Evolutionary conservation across 2,113 vertebrate species (phyloP), one percentile per base, ranked within the genome.

Genomic region (Ammodytes marinus): DNA sequence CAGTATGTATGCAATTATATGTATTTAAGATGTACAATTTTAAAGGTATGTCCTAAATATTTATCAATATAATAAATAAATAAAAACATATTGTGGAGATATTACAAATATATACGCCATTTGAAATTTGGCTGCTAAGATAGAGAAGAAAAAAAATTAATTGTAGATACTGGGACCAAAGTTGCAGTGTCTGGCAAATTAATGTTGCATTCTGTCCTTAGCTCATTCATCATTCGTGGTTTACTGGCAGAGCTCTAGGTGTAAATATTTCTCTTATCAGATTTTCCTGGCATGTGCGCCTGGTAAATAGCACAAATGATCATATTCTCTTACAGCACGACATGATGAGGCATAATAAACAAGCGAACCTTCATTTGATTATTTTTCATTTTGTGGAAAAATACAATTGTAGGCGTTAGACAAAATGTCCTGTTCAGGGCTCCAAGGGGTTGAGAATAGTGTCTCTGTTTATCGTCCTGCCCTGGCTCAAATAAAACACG

Each of bases 221-320:
- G 67, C 69, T 87, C 91, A 86, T 92, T 68, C 64, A 90, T 91
- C 91, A 92, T 39, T 46, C 39, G 66, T 53, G 83, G 65, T 89
- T 86, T 88, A 73, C 79, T 78, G 87, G 78, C 76, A 89, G 55
- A 86, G 88, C 66, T 86, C 64, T 57, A 68, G 72, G 80, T 76
- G 81, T 90, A 91, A 93, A 94, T 90, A 91, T 91, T 90, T 88
- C 86, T 88, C 81, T 89, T 90, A 90, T 92, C 85, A 86, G 73
- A 88, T 88, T 90, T 91, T 89, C 83, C 86, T 85, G 83, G 85
- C 87, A 74, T 73, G 66, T 39, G 3, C 12, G 58, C 19, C 80
- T 79, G 67, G 66, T 49, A 75, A 54, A 86, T 43, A 81, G 79
- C 80, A 82, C 76, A 58, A 80, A 90, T 84, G 74, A 90, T 93